These are phyloP conservation scores for Tipula lateralis DNA, from an alignment of 2,888 invertebrate genomes.

Conservation along the genomic window DNA sequence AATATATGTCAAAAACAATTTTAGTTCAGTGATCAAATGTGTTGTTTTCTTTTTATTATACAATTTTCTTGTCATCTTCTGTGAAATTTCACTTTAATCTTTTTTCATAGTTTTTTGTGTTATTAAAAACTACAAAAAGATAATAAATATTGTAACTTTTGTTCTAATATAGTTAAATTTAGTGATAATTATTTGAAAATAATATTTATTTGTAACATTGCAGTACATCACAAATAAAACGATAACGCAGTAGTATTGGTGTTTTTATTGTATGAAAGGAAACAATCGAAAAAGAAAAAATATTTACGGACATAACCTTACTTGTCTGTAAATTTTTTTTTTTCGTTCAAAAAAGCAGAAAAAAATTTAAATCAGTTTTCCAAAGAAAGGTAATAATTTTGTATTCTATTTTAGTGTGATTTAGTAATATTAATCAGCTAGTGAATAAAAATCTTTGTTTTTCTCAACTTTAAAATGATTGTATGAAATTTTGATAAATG, in stretches of 20 bases:
- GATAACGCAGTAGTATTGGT: not conserved
- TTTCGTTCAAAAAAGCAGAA: not conserved
- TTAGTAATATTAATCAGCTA: not conserved
- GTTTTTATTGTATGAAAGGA: not conserved
- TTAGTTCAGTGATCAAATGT: not conserved
- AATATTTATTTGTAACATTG: not conserved
- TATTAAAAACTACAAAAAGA: not conserved
- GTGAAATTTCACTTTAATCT: not conserved
- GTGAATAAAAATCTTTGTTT: not conserved
- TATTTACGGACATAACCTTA: slow-evolving; percentile 24
- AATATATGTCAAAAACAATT: not conserved
- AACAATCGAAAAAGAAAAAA: slow-evolving; percentile 11
- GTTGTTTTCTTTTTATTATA: not conserved
- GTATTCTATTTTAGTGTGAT: not conserved
- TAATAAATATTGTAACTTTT: not conserved
- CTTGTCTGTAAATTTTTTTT: not conserved
- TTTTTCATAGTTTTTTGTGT: not conserved
- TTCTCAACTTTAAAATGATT: not conserved
- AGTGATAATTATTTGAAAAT: not conserved
- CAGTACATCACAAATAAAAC: not conserved
- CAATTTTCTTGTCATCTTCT: not conserved
- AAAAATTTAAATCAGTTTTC: not conserved
- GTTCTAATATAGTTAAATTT: not conserved
- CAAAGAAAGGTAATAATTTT: not conserved
- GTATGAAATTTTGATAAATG: not conserved